Percentiles rank a stretch among this genome's conserved stretches.
phyloP scores from a whole-genome alignment of 2,797 vertebrate species.

The Mergus octosetaceus region DNA sequence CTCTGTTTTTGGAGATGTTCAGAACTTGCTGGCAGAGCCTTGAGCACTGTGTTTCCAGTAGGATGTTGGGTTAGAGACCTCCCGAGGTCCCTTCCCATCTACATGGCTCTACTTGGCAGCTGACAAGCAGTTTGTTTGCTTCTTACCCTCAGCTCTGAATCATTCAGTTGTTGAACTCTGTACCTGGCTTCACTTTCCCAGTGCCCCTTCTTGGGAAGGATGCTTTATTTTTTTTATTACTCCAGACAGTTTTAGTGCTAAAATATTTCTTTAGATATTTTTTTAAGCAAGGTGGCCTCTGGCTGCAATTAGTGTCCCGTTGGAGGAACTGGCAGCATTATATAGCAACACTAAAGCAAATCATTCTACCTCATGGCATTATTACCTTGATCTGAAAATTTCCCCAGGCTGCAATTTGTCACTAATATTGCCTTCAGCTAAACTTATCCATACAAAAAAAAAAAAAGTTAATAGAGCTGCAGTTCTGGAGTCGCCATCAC shows the following conservation, averaged over 20 bases:
- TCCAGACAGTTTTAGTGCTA: constrained; percentile 43
- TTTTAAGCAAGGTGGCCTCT: constrained; percentile 59
- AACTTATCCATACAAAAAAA: constrained; percentile 33
- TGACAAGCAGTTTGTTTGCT: background rate
- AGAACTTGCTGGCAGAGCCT: background rate
- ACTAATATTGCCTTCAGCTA: constrained; percentile 59
- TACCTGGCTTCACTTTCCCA: background rate
- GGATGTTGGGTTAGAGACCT: background rate
- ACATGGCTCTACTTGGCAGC: rapidly evolving
- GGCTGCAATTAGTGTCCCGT: constrained; percentile 60
- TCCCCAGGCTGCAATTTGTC: constrained; percentile 61
- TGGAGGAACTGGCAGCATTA: constrained; percentile 46
- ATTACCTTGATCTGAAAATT: constrained; percentile 70
- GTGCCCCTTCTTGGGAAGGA: background rate
- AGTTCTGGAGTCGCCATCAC: constrained; percentile 39
- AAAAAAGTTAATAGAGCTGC: constrained; percentile 61
- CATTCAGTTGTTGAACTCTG: constrained; percentile 12
- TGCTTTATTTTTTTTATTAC: constrained; percentile 24
- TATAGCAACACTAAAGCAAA: constrained; percentile 56
- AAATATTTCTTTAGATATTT: constrained; percentile 63
- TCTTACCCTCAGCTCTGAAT: background rate
- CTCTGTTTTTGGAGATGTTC: background rate
- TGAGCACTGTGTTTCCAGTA: background rate
- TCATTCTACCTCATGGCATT: constrained; percentile 52
- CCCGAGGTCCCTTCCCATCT: background rate